Evolutionary conservation across 2,888 invertebrate genomes (phyloP).

Genomic region (Maniola hyperantus): DNA sequence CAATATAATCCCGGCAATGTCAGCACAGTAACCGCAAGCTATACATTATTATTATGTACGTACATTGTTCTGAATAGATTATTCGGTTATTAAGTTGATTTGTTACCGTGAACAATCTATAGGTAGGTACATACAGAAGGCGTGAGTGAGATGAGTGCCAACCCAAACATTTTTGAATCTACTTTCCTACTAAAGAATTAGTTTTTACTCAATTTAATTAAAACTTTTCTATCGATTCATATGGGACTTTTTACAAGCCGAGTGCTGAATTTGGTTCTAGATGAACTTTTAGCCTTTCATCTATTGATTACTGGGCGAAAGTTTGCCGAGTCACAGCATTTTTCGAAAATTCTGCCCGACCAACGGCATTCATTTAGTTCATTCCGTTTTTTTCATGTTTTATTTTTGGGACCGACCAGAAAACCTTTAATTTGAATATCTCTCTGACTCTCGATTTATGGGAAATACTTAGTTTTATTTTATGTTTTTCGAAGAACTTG

Average conservation of each 20-base stretch:
- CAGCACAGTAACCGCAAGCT: slow-evolving; percentile 1
- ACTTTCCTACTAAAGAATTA: no score
- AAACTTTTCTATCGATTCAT: slow-evolving; percentile 7
- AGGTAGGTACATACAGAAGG: no score
- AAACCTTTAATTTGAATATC: slow-evolving; percentile 19
- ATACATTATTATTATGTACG: neutral
- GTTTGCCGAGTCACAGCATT: slow-evolving; percentile 14
- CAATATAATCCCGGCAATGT: slow-evolving; percentile 5
- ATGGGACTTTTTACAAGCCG: neutral
- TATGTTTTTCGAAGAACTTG: neutral
- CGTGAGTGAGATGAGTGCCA: no score
- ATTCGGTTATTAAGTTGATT: neutral
- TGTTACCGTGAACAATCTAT: neutral
- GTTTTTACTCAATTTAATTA: neutral
- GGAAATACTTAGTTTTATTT: slow-evolving; percentile 6
- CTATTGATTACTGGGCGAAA: slow-evolving; percentile 15
- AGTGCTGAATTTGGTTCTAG: slow-evolving; percentile 6
- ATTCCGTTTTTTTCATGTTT: slow-evolving; percentile 13
- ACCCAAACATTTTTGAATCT: no score
- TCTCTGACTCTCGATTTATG: neutral
- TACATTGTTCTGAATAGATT: neutral
- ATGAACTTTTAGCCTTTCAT: slow-evolving; percentile 18
- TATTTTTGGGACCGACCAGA: slow-evolving; percentile 9
- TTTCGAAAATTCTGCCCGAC: slow-evolving; percentile 16
- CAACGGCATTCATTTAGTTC: slow-evolving; percentile 18